Conservation (phyloP, 2,888 invertebrate genomes). For the Invenusta paracnida region DNA sequence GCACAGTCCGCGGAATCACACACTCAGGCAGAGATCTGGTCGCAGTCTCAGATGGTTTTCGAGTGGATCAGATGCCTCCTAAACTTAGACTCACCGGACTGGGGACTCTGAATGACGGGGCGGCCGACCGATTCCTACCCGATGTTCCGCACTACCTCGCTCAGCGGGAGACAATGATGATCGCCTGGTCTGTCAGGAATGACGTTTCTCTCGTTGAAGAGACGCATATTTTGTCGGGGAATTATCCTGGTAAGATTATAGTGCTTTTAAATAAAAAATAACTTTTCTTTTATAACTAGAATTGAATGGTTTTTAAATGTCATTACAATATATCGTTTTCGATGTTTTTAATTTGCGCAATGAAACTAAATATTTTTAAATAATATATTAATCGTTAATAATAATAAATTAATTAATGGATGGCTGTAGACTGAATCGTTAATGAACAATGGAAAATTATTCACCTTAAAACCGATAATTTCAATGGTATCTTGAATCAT, state of each 20-base stretch:
- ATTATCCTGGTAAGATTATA: neutral
- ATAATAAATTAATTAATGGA: no score
- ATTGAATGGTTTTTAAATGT: no score
- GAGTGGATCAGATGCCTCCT: constrained; percentile 49
- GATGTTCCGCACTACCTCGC: neutral
- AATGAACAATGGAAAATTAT: no score
- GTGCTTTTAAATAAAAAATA: no score
- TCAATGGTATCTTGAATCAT: no score
- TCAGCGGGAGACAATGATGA: neutral
- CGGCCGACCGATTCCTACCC: neutral
- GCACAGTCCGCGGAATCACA: constrained; percentile 48
- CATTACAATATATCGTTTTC: no score
- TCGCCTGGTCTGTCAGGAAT: neutral
- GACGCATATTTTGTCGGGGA: neutral
- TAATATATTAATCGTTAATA: no score
- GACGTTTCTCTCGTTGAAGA: neutral
- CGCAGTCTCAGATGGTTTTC: constrained; percentile 50
- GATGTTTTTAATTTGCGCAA: no score
- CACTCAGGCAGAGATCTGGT: constrained; percentile 49
- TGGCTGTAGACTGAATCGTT: no score
- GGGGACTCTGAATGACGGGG: neutral
- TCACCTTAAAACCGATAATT: no score
- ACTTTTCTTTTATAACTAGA: no score
- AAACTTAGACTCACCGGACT: constrained; percentile 46
- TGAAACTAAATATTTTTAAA: no score